Evolutionary conservation across 1,140 invertebrate species (phyloP).

Genomic region (Drepana arcuata): DNA sequence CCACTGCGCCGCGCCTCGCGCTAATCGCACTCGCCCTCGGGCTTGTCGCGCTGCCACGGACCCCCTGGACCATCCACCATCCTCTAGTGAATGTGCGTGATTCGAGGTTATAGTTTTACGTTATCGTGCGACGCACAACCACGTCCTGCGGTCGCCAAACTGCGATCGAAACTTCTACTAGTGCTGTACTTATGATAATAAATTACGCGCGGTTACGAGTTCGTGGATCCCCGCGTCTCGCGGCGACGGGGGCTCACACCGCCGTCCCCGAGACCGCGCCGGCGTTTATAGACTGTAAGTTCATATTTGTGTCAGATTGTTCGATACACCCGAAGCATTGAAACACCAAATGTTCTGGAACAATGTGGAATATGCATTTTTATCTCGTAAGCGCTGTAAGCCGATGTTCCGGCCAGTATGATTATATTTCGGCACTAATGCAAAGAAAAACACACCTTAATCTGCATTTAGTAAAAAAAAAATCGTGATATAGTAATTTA

Average conservation of each 20-base stretch:
- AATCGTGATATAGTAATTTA: too few species aligned
- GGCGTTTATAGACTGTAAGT: conserved; percentile 51
- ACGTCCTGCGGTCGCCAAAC: conserved; percentile 47
- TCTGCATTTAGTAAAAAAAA: too few species aligned
- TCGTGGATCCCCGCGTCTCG: conserved; percentile 35
- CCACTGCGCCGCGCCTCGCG: conserved; percentile 12
- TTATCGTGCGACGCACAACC: conserved; percentile 55
- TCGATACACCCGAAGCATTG: conserved; percentile 43
- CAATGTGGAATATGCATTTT: conserved; percentile 39
- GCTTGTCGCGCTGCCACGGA: conserved; percentile 39
- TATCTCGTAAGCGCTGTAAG: conserved; percentile 40
- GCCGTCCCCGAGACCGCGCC: conserved; percentile 20
- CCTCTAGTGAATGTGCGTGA: conserved; percentile 64
- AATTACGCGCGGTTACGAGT: conserved; percentile 52
- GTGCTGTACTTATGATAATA: conserved; percentile 69
- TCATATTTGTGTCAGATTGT: conserved; percentile 55
- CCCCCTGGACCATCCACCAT: conserved; percentile 51
- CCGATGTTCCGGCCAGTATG: conserved; percentile 57
- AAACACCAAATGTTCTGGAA: conserved; percentile 57
- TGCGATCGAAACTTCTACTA: conserved; percentile 61
- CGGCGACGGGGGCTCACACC: conserved; percentile 17
- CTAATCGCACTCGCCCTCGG: conserved; percentile 24
- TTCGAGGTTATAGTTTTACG: conserved; percentile 70
- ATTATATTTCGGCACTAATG: too few species aligned
- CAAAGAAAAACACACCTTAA: too few species aligned